Base-by-base conservation (phyloP, 2,888 invertebrate species). In the Pandemis heparana region DNA sequence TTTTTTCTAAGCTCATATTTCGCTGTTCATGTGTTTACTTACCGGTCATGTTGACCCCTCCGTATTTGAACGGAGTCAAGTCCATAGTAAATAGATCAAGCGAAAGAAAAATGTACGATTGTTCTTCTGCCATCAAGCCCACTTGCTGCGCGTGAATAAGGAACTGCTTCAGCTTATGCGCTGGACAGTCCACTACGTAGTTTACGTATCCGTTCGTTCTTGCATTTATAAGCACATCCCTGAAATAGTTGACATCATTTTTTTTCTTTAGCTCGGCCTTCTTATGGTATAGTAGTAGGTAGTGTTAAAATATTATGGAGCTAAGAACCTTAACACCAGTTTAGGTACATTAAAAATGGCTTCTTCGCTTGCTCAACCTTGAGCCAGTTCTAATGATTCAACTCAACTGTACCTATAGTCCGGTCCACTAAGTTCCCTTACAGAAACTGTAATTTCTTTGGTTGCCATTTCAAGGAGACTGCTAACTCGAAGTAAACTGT, bases 41-140 rank as follows among this genome's bases (percentile, higher is more conserved):
- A 78, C 97, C 97, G 0, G 98, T 98, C 77, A 98, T 97, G 87
- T 98, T 98, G 1, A 97, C 96, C 9, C 97, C 98, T 0, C 97
- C 96, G 82, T 96, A 96, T 85, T 96, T 96, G 85, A 96, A 98
- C 7, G 97, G 95, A 62, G 96, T 96, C 84, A 98, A 89, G 84
- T 98, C 96, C 63, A 98, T 85, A 0, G 97, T 97, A 78, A 97
- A 97, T 70, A 98, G 91, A 87, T 98, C 98, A 87, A 98, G 92
- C 39, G 97, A 96, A 0, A 97, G 96, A 71, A 98, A 95, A 70
- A 98, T 95, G 80, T 97, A 97, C 75, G 96, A 96, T 83, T 97
- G 96, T 69, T 96, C 95, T 68, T 97, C 97, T 0, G 97, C 96
- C 95, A 98, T 96, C 80, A 98, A 90, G 0, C 98, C 98, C 66